Conservation (phyloP, 2,113 vertebrate species). For the Desmodus rotundus region DNA sequence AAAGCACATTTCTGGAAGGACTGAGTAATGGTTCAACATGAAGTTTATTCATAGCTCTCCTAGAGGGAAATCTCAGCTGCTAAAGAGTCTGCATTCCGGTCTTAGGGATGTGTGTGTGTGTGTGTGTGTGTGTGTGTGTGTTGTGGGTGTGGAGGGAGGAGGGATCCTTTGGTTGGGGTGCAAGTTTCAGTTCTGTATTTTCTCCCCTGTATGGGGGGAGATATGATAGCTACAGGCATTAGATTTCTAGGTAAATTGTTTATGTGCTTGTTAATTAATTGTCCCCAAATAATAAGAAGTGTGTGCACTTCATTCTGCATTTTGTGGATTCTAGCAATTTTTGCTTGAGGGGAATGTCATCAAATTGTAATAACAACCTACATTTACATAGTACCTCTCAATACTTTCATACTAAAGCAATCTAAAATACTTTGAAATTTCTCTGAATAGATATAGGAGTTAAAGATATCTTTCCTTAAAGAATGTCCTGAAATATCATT, state of each 20-base stretch:
- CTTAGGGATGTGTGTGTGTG: background rate
- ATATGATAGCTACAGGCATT: background rate
- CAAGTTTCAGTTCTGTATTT: background rate
- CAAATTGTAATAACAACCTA: conserved; percentile 51
- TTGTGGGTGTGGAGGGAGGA: background rate
- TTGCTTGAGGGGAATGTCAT: conserved; percentile 47
- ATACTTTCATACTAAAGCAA: conserved; percentile 46
- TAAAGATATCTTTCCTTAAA: conserved; percentile 61
- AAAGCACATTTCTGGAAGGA: background rate
- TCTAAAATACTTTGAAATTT: conserved; percentile 50
- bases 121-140: background rate
- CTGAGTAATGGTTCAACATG: background rate
- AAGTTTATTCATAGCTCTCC: background rate
- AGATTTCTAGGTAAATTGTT: conserved; percentile 35
- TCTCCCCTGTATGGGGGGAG: background rate
- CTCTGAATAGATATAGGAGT: conserved; percentile 36
- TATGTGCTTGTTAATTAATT: conserved; percentile 55
- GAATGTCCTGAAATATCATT: conserved; percentile 47
- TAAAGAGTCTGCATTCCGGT: background rate
- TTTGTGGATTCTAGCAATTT: conserved; percentile 48
- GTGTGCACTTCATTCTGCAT: background rate
- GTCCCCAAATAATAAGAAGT: conserved; percentile 15
- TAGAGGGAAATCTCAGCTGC: background rate
- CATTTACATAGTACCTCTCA: conserved; percentile 50
- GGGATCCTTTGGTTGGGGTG: background rate